Percentiles rank a stretch among this genome's conserved stretches.
Evolutionary conservation across 2,113 vertebrate genomes (phyloP).

Genomic region (Mustela nigripes): DNA sequence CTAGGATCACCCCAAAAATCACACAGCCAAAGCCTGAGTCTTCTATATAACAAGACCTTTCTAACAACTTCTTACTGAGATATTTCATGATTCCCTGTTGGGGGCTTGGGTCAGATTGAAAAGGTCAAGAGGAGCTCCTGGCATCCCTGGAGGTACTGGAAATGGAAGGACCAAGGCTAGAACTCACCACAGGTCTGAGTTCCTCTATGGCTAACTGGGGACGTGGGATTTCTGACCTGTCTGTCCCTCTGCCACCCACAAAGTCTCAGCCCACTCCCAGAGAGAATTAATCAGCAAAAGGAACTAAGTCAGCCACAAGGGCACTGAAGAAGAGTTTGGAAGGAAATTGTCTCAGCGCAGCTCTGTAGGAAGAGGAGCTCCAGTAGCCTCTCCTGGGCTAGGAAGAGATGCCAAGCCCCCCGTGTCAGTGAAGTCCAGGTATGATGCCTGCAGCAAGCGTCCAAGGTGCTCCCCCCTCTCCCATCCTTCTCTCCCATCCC

Average conservation of each 20-base stretch:
- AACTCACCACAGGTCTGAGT: not conserved
- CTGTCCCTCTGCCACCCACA: not conserved
- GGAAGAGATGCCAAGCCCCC: not conserved
- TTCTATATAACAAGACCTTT: not conserved
- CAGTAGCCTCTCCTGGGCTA: not conserved
- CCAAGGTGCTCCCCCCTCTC: not conserved
- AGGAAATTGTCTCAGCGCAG: not conserved
- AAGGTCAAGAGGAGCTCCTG: not conserved
- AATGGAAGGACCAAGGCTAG: not conserved
- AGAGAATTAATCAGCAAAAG: not conserved
- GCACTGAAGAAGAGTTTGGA: not conserved
- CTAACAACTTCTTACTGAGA: not conserved
- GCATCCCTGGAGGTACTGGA: not conserved
- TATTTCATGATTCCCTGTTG: not conserved
- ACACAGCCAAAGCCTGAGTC: not conserved
- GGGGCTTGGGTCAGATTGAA: not conserved
- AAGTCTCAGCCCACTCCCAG: not conserved
- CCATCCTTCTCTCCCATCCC: not conserved
- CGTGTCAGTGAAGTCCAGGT: not conserved
- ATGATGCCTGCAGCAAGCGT: not conserved
- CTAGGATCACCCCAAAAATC: not conserved
- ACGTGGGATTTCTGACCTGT: not conserved
- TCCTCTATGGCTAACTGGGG: not conserved
- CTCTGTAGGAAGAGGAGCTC: not conserved
- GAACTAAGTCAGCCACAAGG: not conserved